A percentile compares a stretch with the other conserved stretches of the same genome.
Evolutionary conservation across 2,113 vertebrate species (phyloP).

Genomic region (Condylura cristata): DNA sequence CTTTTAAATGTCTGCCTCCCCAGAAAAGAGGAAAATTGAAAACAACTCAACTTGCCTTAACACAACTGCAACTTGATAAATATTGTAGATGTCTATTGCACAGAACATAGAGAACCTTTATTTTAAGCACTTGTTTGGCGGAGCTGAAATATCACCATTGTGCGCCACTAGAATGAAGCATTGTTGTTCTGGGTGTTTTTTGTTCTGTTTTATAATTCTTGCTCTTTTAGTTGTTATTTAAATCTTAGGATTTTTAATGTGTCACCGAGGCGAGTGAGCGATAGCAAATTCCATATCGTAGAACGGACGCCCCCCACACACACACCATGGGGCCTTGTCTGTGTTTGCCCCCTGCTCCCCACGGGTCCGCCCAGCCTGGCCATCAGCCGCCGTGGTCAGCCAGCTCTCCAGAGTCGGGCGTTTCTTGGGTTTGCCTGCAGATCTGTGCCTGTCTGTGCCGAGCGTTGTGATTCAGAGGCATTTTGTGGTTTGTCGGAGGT

Average conservation of each 20-base stretch:
- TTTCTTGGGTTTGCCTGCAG: slow-evolving; percentile 40
- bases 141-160: slow-evolving; percentile 62
- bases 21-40: slow-evolving; percentile 54
- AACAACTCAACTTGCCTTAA: slow-evolving; percentile 20
- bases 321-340: too few relatives aligned
- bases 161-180: slow-evolving; percentile 51
- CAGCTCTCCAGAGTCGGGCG: slow-evolving; percentile 1
- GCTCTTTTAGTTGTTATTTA: slow-evolving; percentile 74
- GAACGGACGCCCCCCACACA: neutral
- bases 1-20: neutral
- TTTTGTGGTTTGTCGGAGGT: neutral
- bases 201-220: slow-evolving; percentile 37
- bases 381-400: slow-evolving; percentile 59
- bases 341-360: neutral
- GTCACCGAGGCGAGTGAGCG: slow-evolving; percentile 51
- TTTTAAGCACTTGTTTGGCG: slow-evolving; percentile 50
- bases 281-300: slow-evolving; percentile 13
- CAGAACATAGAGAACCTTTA: slow-evolving; percentile 50
- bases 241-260: slow-evolving; percentile 63
- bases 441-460: neutral
- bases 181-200: neutral
- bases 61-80: slow-evolving; percentile 41
- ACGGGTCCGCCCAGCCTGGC: slow-evolving; percentile 38
- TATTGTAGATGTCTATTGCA: slow-evolving; percentile 57
- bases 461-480: neutral